phyloP scores from a whole-genome alignment of 30 jellyfish, hydroid and myxozoan species.

The Haliclystus octoradiatus region DNA sequence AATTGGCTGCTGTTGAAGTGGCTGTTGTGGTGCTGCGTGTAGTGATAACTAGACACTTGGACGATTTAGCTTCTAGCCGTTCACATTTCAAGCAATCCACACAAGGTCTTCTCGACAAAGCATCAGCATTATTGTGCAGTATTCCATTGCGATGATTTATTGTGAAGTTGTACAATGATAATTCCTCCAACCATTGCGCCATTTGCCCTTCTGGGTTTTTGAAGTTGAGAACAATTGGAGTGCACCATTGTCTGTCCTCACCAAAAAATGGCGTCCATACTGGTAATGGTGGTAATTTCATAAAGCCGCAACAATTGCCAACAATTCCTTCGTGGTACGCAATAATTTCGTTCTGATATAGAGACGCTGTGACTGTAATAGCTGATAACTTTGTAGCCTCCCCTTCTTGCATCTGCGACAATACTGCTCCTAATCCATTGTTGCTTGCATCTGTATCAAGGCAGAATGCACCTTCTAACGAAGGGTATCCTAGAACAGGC shows the following conservation, averaged over 20 bases:
- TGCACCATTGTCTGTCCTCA: constrained; percentile 49
- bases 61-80: no score
- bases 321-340: constrained; percentile 37
- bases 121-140: constrained; percentile 43
- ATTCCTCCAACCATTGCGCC: constrained; percentile 47
- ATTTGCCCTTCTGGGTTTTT: constrained; percentile 33
- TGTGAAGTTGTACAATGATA: constrained; percentile 19
- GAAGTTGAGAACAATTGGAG: constrained; percentile 21
- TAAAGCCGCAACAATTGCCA: constrained; percentile 34
- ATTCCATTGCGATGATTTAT: constrained; percentile 22
- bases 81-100: no score
- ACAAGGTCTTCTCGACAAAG: constrained; percentile 17
- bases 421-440: constrained; percentile 38
- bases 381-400: constrained; percentile 16
- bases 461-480: constrained; percentile 17
- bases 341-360: constrained; percentile 17
- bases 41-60: neutral
- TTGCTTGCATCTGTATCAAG: constrained; percentile 39
- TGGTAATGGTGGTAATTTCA: constrained; percentile 18
- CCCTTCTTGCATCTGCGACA: constrained; percentile 15
- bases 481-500: constrained; percentile 28
- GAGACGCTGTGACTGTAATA: constrained; percentile 32
- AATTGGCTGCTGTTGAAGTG: no score
- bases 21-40: no score
- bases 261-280: constrained; percentile 8